Evolutionary conservation across 2,888 invertebrate species (phyloP), one percentile per base, ranked within the genome.

Genomic region (Lasioglossum villosulum): DNA sequence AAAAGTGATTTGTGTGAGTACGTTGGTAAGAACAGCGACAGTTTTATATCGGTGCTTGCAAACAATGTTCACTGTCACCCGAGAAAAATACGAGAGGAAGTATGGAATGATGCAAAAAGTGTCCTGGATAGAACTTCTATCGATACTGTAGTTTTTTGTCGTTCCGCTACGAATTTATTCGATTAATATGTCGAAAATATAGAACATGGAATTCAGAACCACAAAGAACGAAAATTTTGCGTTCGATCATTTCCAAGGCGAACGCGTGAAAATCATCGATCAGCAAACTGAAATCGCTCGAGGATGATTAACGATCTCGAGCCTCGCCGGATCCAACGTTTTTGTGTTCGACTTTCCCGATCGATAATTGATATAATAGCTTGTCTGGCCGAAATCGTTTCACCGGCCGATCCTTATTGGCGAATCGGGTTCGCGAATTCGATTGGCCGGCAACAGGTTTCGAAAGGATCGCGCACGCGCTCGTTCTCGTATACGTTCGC

Each of bases 361-460:
- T 63, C 63, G 16, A 16, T 63, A 63, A 63, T 63, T 63, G 63
- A 30, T 63, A 30, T 63, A 63, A 63, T 30, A 63, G 30, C 30
- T 63, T 3, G 30, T 2, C 63, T 30, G 12, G 19, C 63, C 63
- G 30, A 63, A 63, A 63, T 63, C 63, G 63, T 30, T 30, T 63
- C 63, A 8, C 63, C 30, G 63, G 16, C 19, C 27, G 63, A 30
- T 30, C 16, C 6, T 30, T 16, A 30, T 16, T 30, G 63, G 63
- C 19, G 30, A 63, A 63, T 63, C 63, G 63, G 30, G 19, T n/a
- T 19, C 63, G 63, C 63, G 30, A 30, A 16, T 30, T 19, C 63
- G 30, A 75, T 83, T 79, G 72, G 70, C 30, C 48, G 71, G 77
- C 78, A 83, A 90, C 87, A 81, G 90, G 89, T 88, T 90, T 90